Base-by-base conservation (phyloP, 2,888 invertebrate species). In the Mycalesis mineus region DNA sequence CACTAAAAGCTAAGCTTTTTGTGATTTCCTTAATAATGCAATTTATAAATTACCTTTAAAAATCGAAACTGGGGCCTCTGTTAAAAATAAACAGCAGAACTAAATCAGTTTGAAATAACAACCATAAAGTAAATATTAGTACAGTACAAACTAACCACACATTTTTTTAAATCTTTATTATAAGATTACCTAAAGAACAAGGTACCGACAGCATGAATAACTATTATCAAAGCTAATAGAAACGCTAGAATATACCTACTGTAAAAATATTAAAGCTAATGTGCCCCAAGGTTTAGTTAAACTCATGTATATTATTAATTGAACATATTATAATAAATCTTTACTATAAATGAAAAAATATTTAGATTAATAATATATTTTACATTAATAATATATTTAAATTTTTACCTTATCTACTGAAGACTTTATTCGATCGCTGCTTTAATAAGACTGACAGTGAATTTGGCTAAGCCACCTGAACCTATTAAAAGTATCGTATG, bases 21-120 rank as follows among this genome's bases (percentile, higher is more conserved):
- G 41, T 48, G 51, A 40, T 52, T 69, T 71, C 69, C 5, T 65
- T 71, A 65, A 71, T 68, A 70, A 67, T 66, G 69, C 77, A 53
- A 77, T 78, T 80, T 74, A 78, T 77, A 78, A 77, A 79, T 88
- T 88, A 89, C 88, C 88, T 89, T 88, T 88, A 82, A 87, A 88
- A 81, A 88, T 78, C 74, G 89, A 84, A 77, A 80, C 88, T 83
- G 88, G 88, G 77, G 71, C 73, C 81, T 88, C 89, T 88, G 88
- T 87, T 79, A 77, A 82, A 88, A 86, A 87, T 77, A 87, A 88
- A 84, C 72, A 79, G 71, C 69, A 62, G 63, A 67, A 66, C 67
- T 68, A 64, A 57, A 66, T 64, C 59, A 58, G 58, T 54, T 50
- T 52, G 11, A 31, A 51, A 49, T 13, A 2, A 5, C 7, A 7